Conservation (phyloP, 2,113 vertebrate species). For the Larimichthys polyactis region DNA sequence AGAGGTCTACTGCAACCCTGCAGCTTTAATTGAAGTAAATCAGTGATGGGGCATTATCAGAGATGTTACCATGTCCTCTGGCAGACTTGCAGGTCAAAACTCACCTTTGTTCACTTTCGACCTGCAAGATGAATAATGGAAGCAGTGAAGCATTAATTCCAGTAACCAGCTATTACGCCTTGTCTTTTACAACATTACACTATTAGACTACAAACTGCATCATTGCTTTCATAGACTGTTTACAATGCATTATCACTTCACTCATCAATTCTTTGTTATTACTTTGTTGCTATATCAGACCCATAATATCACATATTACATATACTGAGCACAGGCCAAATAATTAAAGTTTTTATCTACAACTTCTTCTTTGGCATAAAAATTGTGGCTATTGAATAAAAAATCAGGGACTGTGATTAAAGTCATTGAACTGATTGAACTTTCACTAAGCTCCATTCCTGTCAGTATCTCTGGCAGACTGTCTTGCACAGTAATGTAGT, state of each 20-base stretch:
- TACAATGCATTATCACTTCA: background rate
- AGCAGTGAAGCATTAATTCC: background rate
- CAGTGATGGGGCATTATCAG: background rate
- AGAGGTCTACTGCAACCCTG: too few relatives aligned
- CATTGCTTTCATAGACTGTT: background rate
- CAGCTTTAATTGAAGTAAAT: background rate
- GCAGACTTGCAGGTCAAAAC: background rate
- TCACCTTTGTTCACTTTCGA: background rate
- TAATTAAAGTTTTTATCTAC: background rate
- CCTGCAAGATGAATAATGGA: background rate
- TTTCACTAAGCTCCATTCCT: background rate
- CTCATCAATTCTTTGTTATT: background rate
- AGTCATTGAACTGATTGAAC: background rate
- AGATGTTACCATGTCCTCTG: background rate
- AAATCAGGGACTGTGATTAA: background rate
- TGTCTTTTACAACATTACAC: background rate
- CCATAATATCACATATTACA: background rate
- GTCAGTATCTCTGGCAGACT: background rate
- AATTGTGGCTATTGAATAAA: background rate
- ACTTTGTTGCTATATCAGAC: background rate
- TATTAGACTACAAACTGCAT: background rate
- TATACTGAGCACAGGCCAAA: background rate
- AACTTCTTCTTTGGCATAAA: background rate
- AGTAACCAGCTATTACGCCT: background rate
- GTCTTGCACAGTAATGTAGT: background rate